Evolutionary conservation across 2,113 vertebrate species (phyloP), one percentile per base, ranked within the genome.

Genomic region (Hypomesus transpacificus): DNA sequence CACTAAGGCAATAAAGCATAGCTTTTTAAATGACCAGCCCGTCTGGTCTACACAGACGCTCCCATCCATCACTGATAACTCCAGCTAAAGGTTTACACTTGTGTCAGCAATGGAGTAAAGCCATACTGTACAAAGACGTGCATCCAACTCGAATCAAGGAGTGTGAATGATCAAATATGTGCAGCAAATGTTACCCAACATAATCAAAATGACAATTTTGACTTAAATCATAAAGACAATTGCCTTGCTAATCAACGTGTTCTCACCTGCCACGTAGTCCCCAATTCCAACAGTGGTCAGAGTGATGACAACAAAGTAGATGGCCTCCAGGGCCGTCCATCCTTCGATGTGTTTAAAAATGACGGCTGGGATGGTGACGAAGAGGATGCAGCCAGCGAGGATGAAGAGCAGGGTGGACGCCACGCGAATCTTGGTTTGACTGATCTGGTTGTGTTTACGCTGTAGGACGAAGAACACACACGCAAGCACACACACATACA

Each of bases 241-340:
- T 13, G 39, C 39, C n/a, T 17, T 7, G n/a, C 28, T 64, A 14
- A 39, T 39, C 17, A 2, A 22, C 34, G 1, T 18, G 17, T 1
- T 50, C 73, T 78, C 83, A 95, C 94, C 94, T 80, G 94, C 92
- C 53, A 95, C 94, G n/a, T 93, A 95, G 77, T 95, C 94, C 0
- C 94, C 94, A 4, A 95, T 94, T 60, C 94, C 94, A 69, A 95
- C 92, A 1, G 94, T 95, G 22, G 94, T 95, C 75, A 95, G 84
- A 0, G 94, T 95, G 81, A 95, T 92, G 51, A 95, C 88, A 24
- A 95, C 94, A 34, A 95, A 95, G 82, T 95, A 95, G 66, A 93
- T 87, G 5, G 94, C 90, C 31, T 95, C 94, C 62, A 95, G 84
- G 3, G 92, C 84, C 3, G 86, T 92, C 94, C 94, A 95, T 57